phyloP scores from a whole-genome alignment of 2,113 vertebrate species.

The Nycticorax nycticorax region DNA sequence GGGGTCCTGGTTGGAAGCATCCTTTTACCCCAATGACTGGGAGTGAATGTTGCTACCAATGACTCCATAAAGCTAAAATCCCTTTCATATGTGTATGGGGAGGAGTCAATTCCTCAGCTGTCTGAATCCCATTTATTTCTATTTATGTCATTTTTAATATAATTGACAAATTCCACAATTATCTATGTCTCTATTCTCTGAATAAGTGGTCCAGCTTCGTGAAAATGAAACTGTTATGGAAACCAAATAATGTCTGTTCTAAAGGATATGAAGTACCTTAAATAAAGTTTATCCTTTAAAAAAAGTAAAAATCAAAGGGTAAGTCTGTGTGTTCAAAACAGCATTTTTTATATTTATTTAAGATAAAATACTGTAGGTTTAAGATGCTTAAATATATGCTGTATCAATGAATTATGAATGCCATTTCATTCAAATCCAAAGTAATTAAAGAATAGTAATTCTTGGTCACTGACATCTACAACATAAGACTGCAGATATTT shows the following conservation, averaged over 20 bases:
- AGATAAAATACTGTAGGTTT: neutral
- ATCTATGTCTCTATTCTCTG: neutral
- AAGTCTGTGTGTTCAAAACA: neutral
- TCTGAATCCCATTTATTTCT: neutral
- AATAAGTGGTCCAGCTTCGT: neutral
- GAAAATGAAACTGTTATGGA: neutral
- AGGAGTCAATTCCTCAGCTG: neutral
- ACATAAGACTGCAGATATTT: neutral
- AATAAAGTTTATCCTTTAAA: neutral
- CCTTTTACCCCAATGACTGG: neutral
- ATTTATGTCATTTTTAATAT: neutral
- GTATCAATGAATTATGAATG: neutral
- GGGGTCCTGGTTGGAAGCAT: neutral
- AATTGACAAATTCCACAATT: neutral
- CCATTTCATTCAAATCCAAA: neutral
- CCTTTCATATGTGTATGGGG: neutral
- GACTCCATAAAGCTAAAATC: neutral
- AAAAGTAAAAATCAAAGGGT: neutral
- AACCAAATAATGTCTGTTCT: neutral
- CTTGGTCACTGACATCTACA: neutral
- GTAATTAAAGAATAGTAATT: neutral
- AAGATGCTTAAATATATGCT: neutral
- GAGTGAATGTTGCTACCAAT: neutral
- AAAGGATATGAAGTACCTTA: neutral
- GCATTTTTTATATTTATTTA: neutral